Conservation (phyloP, 2,797 vertebrate species). For the Hippocampus kuda region DNA sequence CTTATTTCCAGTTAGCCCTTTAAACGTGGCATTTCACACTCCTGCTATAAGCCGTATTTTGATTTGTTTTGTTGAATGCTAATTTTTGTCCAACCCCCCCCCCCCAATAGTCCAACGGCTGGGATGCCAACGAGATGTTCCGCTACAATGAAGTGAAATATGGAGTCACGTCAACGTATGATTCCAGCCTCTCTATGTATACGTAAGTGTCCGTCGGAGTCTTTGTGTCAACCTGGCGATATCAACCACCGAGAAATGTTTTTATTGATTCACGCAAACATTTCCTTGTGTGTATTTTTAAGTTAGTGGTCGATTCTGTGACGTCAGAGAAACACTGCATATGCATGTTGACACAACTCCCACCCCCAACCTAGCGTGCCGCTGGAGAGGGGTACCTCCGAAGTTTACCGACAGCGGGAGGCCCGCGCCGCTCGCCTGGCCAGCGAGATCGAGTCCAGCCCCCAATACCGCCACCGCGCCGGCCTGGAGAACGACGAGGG, state of each 20-base stretch:
- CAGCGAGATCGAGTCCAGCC: constrained; percentile 83
- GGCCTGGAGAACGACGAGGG: constrained; percentile 84
- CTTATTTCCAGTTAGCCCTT: too few species aligned
- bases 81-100: neutral
- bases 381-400: constrained; percentile 79
- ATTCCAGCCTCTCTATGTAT: constrained; percentile 86
- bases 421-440: constrained; percentile 79
- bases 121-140: constrained; percentile 95
- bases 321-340: neutral
- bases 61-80: neutral
- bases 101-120: constrained; percentile 77
- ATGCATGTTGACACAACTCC: neutral
- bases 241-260: neutral
- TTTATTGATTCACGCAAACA: neutral
- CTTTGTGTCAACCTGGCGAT: neutral
- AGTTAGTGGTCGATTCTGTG: neutral
- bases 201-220: constrained; percentile 69
- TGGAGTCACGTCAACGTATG: constrained; percentile 86
- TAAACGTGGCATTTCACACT: neutral
- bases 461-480: constrained; percentile 78
- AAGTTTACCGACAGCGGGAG: constrained; percentile 78
- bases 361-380: constrained; percentile 67
- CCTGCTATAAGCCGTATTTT: neutral
- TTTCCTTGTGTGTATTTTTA: neutral
- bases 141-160: constrained; percentile 88